Percentiles rank a stretch among this genome's conserved stretches.
phyloP scores from a whole-genome alignment of 2,888 invertebrate genomes.

The Epistrophella euchroma region DNA sequence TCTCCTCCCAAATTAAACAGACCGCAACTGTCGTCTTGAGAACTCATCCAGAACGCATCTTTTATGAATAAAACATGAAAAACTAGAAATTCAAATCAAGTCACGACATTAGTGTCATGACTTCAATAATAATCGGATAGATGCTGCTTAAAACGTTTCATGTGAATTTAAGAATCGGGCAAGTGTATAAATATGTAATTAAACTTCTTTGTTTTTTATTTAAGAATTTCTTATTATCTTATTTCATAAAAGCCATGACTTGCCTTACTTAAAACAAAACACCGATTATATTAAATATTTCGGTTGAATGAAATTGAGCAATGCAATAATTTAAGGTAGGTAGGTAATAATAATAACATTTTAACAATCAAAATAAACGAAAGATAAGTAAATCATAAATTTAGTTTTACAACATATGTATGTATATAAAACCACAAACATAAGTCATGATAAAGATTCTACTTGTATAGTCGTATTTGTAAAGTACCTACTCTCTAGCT shows the following conservation, averaged over 20 bases:
- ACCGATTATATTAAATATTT: neutral
- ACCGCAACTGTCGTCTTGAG: no score
- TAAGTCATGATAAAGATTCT: constrained; percentile 9
- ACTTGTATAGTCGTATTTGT: neutral
- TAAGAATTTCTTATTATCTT: neutral
- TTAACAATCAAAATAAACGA: constrained; percentile 14
- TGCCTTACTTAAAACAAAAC: neutral
- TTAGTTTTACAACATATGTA: neutral
- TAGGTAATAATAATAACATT: neutral
- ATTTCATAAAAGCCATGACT: neutral
- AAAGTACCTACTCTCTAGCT: neutral
- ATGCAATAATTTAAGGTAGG: constrained; percentile 3
- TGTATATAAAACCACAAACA: neutral
- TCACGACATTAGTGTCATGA: no score
- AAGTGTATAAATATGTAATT: no score
- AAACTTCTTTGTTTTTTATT: no score
- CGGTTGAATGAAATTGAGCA: neutral
- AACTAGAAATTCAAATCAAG: no score
- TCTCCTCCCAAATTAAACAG: no score
- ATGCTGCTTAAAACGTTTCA: no score
- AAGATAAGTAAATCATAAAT: constrained; percentile 9
- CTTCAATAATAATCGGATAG: no score
- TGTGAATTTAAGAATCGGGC: no score
- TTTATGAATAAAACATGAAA: no score
- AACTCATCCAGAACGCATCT: no score